Conservation (phyloP, 2,888 invertebrate genomes). For the Thysanoteuthis rhombus region DNA sequence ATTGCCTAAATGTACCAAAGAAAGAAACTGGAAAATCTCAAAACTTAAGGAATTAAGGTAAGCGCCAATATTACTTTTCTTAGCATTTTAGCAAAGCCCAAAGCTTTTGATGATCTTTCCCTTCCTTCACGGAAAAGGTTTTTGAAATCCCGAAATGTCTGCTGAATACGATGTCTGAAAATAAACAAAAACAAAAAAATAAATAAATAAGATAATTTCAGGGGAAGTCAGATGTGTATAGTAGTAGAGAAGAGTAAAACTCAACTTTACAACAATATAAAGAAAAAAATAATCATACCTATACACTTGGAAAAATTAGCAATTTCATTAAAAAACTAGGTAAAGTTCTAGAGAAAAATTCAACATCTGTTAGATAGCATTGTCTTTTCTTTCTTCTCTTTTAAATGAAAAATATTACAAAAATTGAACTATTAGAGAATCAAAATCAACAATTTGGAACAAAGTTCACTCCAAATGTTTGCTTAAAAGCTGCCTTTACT, state of each 20-base stretch:
- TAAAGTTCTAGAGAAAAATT: too few species aligned
- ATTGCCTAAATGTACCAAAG: neutral
- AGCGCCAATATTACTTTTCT: constrained; percentile 67
- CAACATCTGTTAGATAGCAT: too few species aligned
- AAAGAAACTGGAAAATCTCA: neutral
- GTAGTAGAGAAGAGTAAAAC: neutral
- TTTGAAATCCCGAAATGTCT: constrained; percentile 82
- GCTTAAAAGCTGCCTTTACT: too few species aligned
- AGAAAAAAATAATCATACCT: too few species aligned
- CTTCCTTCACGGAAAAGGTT: constrained; percentile 81
- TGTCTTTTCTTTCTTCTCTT: too few species aligned
- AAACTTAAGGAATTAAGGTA: neutral
- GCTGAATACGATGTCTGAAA: constrained; percentile 72
- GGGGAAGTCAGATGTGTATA: neutral
- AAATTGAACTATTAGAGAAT: too few species aligned
- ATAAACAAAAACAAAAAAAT: neutral
- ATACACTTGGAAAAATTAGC: too few species aligned
- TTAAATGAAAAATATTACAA: too few species aligned
- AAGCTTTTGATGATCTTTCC: constrained; percentile 82
- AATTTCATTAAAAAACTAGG: too few species aligned
- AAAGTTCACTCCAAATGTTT: too few species aligned
- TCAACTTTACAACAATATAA: neutral
- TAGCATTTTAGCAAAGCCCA: constrained; percentile 83
- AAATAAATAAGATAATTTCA: neutral
- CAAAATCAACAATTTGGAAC: too few species aligned